Base-by-base conservation (phyloP, 2,113 vertebrate species). In the Typhlomys cinereus region DNA sequence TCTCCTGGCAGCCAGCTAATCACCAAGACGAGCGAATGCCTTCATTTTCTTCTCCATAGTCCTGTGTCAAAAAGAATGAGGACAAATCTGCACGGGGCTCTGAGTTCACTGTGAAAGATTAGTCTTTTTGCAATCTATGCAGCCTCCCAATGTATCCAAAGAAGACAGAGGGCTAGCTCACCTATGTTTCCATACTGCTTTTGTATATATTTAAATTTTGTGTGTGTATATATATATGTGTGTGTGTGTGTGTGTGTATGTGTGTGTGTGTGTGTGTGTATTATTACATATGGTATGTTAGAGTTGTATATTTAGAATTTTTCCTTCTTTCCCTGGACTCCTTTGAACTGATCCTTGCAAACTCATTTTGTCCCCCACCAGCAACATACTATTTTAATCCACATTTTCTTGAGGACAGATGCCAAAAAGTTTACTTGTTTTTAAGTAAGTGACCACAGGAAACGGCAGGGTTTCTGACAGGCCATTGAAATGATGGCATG, bases 1-100 rank as follows among this genome's bases (percentile, higher is more conserved):
- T 92, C 90, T 96, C 94, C 80, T 83, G 82, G 73, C 81, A 88
- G 87, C 69, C 13, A 93, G 66, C 95, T 94, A 54, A 96, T 96
- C 69, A 94, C 84, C 8, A 0, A 70, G 25, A 90, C 31, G 41
- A 87, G 64, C 48, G 41, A 89, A 88, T 66, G 73, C 81, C 83
- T 96, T 88, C 20, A 27, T 89, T 70, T 88, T 84, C 52, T 41
- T 57, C 50, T 61, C 62, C 80, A 27, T 76, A 79, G 50, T 87
- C 48, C 41, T 67, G 85, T 91, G 75, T 84, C 87, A 85, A 91
- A 96, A 70, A 36, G 31, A 93, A 44, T 29, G 44, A 71, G 52
- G 27, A 91, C 50, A 85, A 92, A 93, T 90, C 78, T 92, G 44
- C 67, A 15, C 66, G 57, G 83, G 64, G 48, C 39, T 73, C 71